Base-by-base conservation (phyloP, 1,140 invertebrate species). In the Zaprionus nigranus region DNA sequence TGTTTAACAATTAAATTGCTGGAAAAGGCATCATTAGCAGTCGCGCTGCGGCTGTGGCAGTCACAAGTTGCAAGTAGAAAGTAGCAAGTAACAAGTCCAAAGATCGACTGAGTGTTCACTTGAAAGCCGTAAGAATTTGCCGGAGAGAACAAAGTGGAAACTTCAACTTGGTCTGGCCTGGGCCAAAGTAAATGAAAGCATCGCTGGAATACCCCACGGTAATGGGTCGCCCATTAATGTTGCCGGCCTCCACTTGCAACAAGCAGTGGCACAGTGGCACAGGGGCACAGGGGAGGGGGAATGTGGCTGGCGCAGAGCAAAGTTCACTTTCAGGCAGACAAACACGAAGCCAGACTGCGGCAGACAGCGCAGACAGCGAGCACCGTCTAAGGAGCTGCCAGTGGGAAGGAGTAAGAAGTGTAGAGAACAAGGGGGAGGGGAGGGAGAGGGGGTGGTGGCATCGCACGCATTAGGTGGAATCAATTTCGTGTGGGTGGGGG, bases 1-100 rank as follows among this genome's bases (percentile, higher is more conserved):
- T 88, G 85, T 88, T 90, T 88, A 90, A 88, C 85, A 88, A 88
- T 88, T 88, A 88, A 88, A 88, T 90, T 90, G 85, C 85, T 90
- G 85, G 85, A 85, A 88, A 88, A 90, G 85, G 85, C 81, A 88
- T 88, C 85, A 88, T 88, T 90, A 90, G 85, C 85, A 85, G 85
- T 73, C 71, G 70, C 51, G 69, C 59, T 9, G 46, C 15, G 17
- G 43, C 15, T n/a, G 49, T 43, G 24, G 30, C 56, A 63, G 51
- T 68, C 63, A 58, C 30, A 65, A 71, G 66, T 57, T 30, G 58
- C 24, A 22, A 63, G 30, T 38, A 30, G 46, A 81, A 83, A 63
- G 82, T 75, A 66, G 75, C 56, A 20, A 49, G 46, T 11, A 7
- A 17, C 43, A 49, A 49, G 36, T 38, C 13, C 12, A 40, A 46